Evolutionary conservation across 2,797 vertebrate species (phyloP).

Genomic region (Notolabrus celidotus): DNA sequence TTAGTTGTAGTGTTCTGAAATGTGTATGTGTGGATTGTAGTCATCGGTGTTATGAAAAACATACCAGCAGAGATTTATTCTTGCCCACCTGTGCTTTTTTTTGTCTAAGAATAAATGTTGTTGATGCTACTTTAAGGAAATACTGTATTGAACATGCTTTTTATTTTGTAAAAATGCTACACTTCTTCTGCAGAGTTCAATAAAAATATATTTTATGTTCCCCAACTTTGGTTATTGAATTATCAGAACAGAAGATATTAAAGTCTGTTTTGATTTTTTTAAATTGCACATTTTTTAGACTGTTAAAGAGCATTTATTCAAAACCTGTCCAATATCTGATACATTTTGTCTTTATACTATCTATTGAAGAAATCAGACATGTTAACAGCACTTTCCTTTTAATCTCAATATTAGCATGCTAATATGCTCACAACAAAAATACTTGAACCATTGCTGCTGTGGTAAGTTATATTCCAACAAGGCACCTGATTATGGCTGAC

Average conservation of each 20-base stretch:
- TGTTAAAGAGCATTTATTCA: too few relatives aligned
- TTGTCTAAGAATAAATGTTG: slow-evolving; percentile 14
- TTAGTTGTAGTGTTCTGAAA: slow-evolving; percentile 9
- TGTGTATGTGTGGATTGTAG: slow-evolving; percentile 22
- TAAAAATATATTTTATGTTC: slow-evolving; percentile 52
- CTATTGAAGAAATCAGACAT: too few relatives aligned
- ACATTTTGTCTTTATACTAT: too few relatives aligned
- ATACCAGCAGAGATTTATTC: slow-evolving; percentile 24
- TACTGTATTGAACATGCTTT: slow-evolving; percentile 23
- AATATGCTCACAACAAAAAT: too few relatives aligned
- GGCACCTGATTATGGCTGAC: too few relatives aligned
- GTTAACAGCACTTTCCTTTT: too few relatives aligned
- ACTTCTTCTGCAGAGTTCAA: slow-evolving; percentile 45
- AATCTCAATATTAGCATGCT: too few relatives aligned
- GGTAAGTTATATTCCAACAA: too few relatives aligned
- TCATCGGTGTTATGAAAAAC: slow-evolving; percentile 16
- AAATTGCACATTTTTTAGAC: too few relatives aligned
- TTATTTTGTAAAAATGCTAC: slow-evolving; percentile 29
- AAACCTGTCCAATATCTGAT: too few relatives aligned
- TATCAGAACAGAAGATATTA: not conserved
- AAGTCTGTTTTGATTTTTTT: too few relatives aligned
- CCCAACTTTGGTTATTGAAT: slow-evolving; percentile 33
- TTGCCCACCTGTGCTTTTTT: slow-evolving; percentile 16
- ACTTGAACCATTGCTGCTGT: too few relatives aligned
- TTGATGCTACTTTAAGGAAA: slow-evolving; percentile 31